A percentile compares a stretch with the other conserved stretches of the same genome.
These are phyloP conservation scores for Acholoe squamosa DNA, from an alignment of 2,888 invertebrate genomes.

Conservation along the genomic window DNA sequence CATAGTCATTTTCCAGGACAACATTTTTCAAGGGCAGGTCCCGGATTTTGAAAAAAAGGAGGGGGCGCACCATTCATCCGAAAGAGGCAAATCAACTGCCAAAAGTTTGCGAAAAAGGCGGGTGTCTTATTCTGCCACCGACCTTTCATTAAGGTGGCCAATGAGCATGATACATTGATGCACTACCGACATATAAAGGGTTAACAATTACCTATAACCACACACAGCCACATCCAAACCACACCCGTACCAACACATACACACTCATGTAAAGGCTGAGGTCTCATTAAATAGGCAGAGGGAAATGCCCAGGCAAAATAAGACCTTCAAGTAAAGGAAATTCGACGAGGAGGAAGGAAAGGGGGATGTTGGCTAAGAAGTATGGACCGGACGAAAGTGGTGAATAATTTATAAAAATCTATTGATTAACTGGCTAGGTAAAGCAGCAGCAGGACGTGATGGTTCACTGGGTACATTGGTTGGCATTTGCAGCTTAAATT, in stretches of 20 bases:
- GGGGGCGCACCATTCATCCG: too few relatives aligned
- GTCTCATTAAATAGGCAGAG: neutral
- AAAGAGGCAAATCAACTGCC: too few relatives aligned
- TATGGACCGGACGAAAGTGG: neutral
- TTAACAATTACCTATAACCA: too few relatives aligned
- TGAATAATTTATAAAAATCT: neutral
- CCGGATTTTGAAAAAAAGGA: too few relatives aligned
- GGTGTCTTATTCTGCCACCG: too few relatives aligned
- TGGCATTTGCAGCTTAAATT: neutral
- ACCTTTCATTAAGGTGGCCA: too few relatives aligned
- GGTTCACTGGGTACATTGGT: neutral
- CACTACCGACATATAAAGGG: too few relatives aligned
- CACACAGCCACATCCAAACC: neutral
- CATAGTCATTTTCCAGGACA: too few relatives aligned
- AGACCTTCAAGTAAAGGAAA: neutral
- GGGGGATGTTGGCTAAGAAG: slow-evolving; percentile 21
- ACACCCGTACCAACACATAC: neutral
- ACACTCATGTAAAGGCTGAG: neutral
- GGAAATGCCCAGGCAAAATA: neutral
- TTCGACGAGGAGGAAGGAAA: neutral
- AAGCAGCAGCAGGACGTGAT: neutral
- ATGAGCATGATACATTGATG: too few relatives aligned
- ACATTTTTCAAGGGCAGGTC: too few relatives aligned
- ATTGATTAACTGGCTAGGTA: neutral
- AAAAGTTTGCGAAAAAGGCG: too few relatives aligned